Evolutionary conservation across 1,140 invertebrate genomes (phyloP).

Genomic region (Trichonephila clavata): DNA sequence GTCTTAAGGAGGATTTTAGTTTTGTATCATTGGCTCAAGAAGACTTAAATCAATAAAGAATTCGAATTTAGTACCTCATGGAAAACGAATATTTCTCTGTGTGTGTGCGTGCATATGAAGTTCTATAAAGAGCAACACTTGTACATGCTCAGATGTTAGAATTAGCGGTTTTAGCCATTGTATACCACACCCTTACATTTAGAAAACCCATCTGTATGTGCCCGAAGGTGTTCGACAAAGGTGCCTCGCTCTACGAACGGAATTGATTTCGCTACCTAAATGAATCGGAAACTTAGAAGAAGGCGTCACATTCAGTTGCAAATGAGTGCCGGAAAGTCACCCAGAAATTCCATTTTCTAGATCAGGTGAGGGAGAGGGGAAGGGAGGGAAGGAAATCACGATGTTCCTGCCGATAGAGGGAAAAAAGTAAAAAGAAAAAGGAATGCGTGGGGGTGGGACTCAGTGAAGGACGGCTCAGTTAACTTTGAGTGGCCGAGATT

Average conservation of each 20-base stretch:
- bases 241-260: background rate
- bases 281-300: background rate
- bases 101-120: too few relatives aligned
- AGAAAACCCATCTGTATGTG: too few relatives aligned
- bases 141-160: too few relatives aligned
- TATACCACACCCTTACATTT: too few relatives aligned
- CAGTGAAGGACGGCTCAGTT: constrained; percentile 49
- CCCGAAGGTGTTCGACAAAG: too few relatives aligned
- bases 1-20: too few relatives aligned
- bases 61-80: too few relatives aligned
- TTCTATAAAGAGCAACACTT: too few relatives aligned
- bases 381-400: background rate
- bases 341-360: constrained; percentile 4
- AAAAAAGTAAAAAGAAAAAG: background rate
- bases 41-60: too few relatives aligned
- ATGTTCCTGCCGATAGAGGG: background rate
- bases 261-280: background rate
- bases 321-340: constrained; percentile 16
- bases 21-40: too few relatives aligned
- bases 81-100: too few relatives aligned
- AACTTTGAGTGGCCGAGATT: constrained; percentile 53
- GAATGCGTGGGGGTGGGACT: constrained; percentile 81
- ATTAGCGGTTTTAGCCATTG: too few relatives aligned
- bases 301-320: constrained; percentile 1
- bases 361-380: background rate